These are phyloP conservation scores for Plebejus argus DNA, from an alignment of 2,888 invertebrate genomes.

Conservation along the genomic window DNA sequence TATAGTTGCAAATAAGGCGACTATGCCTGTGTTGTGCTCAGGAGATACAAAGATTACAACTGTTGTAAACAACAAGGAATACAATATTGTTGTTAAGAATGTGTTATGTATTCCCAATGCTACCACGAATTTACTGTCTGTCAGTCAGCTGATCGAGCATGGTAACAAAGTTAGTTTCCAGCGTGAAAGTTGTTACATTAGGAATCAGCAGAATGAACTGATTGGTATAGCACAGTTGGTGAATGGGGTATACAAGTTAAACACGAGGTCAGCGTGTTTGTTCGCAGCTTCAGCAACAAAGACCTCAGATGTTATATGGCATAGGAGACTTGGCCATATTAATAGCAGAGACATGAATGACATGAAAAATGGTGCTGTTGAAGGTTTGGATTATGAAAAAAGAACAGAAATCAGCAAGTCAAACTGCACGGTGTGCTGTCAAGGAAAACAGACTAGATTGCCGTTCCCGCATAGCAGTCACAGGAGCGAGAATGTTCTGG, in stretches of 20 bases:
- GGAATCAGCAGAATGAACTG: conserved; percentile 26
- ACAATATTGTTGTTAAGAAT: not conserved
- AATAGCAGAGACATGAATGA: conserved; percentile 39
- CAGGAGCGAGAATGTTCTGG: conserved; percentile 40
- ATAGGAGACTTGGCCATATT: conserved; percentile 39
- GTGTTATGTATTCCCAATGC: not conserved
- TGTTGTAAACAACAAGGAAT: not conserved
- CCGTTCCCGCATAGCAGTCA: conserved; percentile 42
- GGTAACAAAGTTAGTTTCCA: not conserved
- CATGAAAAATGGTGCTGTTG: conserved; percentile 36
- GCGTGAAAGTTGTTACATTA: not conserved
- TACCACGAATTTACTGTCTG: not conserved
- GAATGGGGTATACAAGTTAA: conserved; percentile 41
- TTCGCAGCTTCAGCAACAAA: conserved; percentile 33
- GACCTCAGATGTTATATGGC: conserved; percentile 39
- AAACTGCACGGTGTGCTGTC: conserved; percentile 38
- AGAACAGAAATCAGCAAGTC: conserved; percentile 25
- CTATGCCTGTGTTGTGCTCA: not conserved
- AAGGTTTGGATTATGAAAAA: conserved; percentile 32
- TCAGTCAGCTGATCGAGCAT: not conserved
- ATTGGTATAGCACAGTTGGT: conserved; percentile 34
- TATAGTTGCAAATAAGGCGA: not conserved
- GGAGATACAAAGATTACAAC: not conserved
- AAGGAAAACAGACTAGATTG: conserved; percentile 47
- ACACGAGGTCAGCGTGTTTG: conserved; percentile 30